These are phyloP conservation scores for Strigamia transsilvanica DNA, from an alignment of 2,888 invertebrate species.

Conservation along the genomic window DNA sequence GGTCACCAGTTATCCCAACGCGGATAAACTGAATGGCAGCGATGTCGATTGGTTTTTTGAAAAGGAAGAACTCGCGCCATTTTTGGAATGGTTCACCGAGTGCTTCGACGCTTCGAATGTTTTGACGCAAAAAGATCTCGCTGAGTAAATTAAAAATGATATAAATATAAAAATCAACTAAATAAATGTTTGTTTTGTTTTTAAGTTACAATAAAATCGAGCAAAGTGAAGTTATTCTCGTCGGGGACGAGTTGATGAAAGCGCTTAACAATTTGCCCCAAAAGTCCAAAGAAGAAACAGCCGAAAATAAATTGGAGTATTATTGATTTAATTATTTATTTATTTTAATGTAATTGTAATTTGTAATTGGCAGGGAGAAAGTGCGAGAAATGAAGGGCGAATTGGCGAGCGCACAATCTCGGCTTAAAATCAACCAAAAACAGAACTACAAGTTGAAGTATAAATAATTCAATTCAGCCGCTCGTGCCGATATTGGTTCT, in stretches of 20 bases:
- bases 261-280: background rate
- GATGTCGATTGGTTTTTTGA: conserved; percentile 4
- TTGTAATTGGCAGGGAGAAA: too few species aligned
- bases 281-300: background rate
- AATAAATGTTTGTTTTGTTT: background rate
- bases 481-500: background rate
- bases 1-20: background rate
- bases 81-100: background rate
- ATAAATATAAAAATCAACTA: too few species aligned
- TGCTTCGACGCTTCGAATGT: background rate
- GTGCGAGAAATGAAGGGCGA: too few species aligned
- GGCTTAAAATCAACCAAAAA: too few species aligned
- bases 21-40: background rate
- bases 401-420: too few species aligned
- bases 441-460: too few species aligned
- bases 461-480: too few species aligned
- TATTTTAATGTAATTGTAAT: too few species aligned
- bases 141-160: background rate
- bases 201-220: background rate
- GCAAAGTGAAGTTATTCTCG: background rate
- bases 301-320: background rate
- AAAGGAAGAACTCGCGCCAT: background rate
- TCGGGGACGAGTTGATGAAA: background rate
- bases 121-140: background rate
- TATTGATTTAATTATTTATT: too few species aligned